Evolutionary conservation across 2,888 invertebrate genomes (phyloP).

Genomic region (Endotricha flammealis): DNA sequence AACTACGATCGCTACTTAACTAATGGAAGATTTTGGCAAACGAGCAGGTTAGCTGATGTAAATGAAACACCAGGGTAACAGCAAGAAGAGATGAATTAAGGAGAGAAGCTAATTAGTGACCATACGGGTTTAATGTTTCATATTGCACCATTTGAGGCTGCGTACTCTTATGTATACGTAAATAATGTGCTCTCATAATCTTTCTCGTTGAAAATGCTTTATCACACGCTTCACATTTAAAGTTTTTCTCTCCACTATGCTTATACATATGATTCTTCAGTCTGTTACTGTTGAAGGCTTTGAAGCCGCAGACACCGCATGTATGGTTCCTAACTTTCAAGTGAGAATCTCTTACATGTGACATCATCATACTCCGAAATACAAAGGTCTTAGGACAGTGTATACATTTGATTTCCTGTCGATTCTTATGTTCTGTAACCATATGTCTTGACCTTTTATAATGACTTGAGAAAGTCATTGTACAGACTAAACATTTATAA

Average conservation of each 20-base stretch:
- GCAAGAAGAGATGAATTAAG: too few species aligned
- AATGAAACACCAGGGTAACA: too few species aligned
- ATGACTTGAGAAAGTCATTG: slow-evolving; percentile 56
- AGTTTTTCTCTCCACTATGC: slow-evolving; percentile 69
- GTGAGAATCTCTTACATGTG: slow-evolving; percentile 59
- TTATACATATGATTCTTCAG: slow-evolving; percentile 73
- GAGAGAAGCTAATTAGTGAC: too few species aligned
- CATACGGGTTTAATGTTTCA: slow-evolving; percentile 36
- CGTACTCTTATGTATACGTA: slow-evolving; percentile 53
- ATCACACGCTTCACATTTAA: slow-evolving; percentile 60
- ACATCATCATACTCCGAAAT: slow-evolving; percentile 69
- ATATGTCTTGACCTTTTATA: slow-evolving; percentile 62
- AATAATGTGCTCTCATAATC: slow-evolving; percentile 62
- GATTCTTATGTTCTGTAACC: slow-evolving; percentile 59
- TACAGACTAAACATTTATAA: slow-evolving; percentile 69
- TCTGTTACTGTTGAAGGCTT: slow-evolving; percentile 64
- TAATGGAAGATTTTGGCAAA: too few species aligned
- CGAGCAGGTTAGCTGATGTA: too few species aligned
- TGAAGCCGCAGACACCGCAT: slow-evolving; percentile 64
- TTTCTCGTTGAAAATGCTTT: slow-evolving; percentile 67
- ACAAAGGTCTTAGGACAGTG: slow-evolving; percentile 68
- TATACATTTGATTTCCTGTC: slow-evolving; percentile 59
- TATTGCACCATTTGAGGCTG: slow-evolving; percentile 35
- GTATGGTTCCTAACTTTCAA: slow-evolving; percentile 59
- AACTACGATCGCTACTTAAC: too few species aligned